These are phyloP conservation scores for Chunga burmeisteri DNA, from an alignment of 2,113 vertebrate species.

Conservation along the genomic window DNA sequence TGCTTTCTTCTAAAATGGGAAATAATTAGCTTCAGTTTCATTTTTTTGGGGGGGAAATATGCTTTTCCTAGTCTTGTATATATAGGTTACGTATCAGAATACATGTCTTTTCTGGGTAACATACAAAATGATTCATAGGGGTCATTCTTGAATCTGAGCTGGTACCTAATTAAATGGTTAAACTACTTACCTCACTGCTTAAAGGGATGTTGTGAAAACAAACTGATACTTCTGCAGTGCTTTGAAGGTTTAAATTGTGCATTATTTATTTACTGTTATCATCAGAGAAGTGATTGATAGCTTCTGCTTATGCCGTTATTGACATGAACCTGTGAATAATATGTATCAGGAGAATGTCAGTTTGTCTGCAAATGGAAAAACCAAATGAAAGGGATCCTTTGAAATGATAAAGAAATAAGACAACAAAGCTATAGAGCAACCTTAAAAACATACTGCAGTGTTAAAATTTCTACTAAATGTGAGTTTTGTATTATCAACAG, in stretches of 20 bases:
- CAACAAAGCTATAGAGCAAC: background rate
- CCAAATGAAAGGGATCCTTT: conserved; percentile 15
- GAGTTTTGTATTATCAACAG: background rate
- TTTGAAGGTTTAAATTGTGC: conserved; percentile 51
- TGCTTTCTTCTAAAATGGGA: background rate
- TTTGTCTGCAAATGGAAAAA: conserved; percentile 21
- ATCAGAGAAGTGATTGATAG: conserved; percentile 14
- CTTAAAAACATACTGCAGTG: background rate
- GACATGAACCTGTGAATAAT: conserved; percentile 39
- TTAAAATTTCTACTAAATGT: background rate
- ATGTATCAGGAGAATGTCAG: background rate
- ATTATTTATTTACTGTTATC: conserved; percentile 58
- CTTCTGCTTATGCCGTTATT: conserved; percentile 4
- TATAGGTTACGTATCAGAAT: background rate
- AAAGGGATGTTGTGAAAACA: conserved; percentile 29
- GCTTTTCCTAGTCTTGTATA: background rate
- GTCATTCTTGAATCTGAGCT: background rate
- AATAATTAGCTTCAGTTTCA: background rate
- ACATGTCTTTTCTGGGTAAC: background rate
- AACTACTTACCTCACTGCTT: background rate
- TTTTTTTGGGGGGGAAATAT: accelerated
- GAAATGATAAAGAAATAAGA: conserved; percentile 11
- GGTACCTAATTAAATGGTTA: conserved; percentile 26
- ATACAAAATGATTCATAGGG: background rate
- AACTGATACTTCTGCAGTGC: conserved; percentile 35